Percentiles rank a stretch among this genome's conserved stretches.
phyloP scores from a whole-genome alignment of 2,113 vertebrate species.

The Recurvirostra avosetta region DNA sequence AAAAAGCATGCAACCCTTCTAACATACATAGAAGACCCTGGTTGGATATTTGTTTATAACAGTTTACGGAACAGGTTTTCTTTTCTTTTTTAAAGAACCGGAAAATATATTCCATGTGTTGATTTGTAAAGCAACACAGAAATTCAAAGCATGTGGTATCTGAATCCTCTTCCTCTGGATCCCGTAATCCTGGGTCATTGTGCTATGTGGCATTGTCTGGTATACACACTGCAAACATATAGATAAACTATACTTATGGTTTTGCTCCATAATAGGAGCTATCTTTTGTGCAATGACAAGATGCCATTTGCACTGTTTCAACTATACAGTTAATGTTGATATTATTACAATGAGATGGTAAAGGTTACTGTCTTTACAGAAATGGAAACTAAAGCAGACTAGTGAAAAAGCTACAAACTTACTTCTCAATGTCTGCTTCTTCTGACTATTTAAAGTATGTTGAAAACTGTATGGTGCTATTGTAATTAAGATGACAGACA shows the following conservation, averaged over 20 bases:
- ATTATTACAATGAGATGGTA: not conserved
- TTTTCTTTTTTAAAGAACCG: not conserved
- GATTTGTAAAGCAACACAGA: not conserved
- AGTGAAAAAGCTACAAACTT: not conserved
- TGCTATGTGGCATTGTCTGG: not conserved
- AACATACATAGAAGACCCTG: not conserved
- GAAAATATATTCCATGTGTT: not conserved
- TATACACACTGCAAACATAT: not conserved
- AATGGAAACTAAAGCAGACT: not conserved
- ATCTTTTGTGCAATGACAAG: not conserved
- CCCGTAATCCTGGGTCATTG: not conserved
- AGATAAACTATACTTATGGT: not conserved
- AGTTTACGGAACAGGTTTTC: not conserved
- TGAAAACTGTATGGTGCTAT: not conserved
- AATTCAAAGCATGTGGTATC: not conserved
- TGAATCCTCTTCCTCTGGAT: not conserved
- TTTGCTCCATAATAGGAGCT: not conserved
- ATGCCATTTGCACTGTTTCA: not conserved
- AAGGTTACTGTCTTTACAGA: not conserved
- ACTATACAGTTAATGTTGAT: not conserved
- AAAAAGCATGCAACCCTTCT: not conserved
- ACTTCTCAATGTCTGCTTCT: not conserved
- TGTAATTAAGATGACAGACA: not conserved
- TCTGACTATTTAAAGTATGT: not conserved
- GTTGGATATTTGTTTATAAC: not conserved